phyloP scores from a whole-genome alignment of 1,140 invertebrate species.

The Ceratina calcarata region DNA sequence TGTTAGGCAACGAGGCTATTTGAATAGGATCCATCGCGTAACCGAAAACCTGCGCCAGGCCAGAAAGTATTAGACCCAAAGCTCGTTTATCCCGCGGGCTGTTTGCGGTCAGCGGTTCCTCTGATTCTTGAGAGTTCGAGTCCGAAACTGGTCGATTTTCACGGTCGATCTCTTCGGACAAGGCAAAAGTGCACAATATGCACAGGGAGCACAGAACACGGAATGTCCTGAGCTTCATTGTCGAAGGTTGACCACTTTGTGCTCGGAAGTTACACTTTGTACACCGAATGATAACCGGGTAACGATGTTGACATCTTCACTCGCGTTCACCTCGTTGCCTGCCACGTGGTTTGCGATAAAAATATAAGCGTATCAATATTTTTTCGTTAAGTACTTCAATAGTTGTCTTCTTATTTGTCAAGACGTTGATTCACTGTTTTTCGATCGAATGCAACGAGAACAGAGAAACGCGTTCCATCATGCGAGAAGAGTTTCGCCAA shows the following conservation, averaged over 20 bases:
- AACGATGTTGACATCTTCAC: background rate
- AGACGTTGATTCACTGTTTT: background rate
- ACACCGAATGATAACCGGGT: background rate
- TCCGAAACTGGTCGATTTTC: background rate
- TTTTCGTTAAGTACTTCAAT: too few species aligned
- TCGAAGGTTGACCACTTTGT: slow-evolving; percentile 2
- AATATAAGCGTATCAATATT: background rate
- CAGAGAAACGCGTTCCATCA: background rate
- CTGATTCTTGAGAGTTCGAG: background rate
- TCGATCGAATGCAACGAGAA: too few species aligned
- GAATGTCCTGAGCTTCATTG: slow-evolving; percentile 27
- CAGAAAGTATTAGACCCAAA: slow-evolving; percentile 73
- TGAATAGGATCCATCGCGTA: slow-evolving; percentile 71
- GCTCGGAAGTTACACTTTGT: slow-evolving; percentile 7
- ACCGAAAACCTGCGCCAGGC: slow-evolving; percentile 74
- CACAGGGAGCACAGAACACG: slow-evolving; percentile 35
- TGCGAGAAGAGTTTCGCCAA: background rate
- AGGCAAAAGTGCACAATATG: background rate
- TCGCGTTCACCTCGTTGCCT: background rate
- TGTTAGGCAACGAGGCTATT: slow-evolving; percentile 66
- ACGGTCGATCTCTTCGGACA: background rate
- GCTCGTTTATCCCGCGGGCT: slow-evolving; percentile 71
- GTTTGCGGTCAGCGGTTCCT: background rate
- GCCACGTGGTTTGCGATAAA: background rate
- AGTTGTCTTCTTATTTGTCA: background rate